phyloP scores from a whole-genome alignment of 1,140 invertebrate genomes.

The Dendroctonus valens region DNA sequence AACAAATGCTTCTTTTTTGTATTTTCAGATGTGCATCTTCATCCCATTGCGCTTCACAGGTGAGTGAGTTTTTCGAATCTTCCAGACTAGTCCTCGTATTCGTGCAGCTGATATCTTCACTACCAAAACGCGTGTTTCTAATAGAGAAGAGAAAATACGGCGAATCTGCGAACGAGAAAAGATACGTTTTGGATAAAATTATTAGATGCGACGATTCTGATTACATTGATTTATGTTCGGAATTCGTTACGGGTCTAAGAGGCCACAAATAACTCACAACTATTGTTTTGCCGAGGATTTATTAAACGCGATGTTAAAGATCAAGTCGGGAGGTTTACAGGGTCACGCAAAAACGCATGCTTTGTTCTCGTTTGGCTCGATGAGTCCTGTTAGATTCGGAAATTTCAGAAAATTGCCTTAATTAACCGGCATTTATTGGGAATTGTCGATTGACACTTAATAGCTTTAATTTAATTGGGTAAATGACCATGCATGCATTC shows the following conservation, averaged over 20 bases:
- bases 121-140: conserved; percentile 1
- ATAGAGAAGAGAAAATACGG: conserved; percentile 9
- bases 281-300: conserved; percentile 15
- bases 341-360: conserved; percentile 9
- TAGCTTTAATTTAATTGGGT: too few species aligned
- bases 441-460: too few species aligned
- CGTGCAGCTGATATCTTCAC: background rate
- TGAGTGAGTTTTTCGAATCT: too few species aligned
- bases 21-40: too few species aligned
- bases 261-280: conserved; percentile 17
- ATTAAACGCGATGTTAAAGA: conserved; percentile 10
- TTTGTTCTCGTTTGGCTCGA: background rate
- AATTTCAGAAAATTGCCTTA: background rate
- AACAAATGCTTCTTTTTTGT: too few species aligned
- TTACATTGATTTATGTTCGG: conserved; percentile 13
- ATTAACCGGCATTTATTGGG: background rate
- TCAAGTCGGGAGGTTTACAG: conserved; percentile 11
- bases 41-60: too few species aligned
- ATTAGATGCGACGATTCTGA: conserved; percentile 17
- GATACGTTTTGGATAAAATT: conserved; percentile 18
- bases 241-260: conserved; percentile 11
- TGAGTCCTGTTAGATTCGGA: too few species aligned
- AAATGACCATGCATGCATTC: too few species aligned
- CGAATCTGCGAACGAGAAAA: conserved; percentile 13
- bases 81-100: too few species aligned